Conservation (phyloP, 2,113 vertebrate genomes). For the Chloropsis cyanopogon region DNA sequence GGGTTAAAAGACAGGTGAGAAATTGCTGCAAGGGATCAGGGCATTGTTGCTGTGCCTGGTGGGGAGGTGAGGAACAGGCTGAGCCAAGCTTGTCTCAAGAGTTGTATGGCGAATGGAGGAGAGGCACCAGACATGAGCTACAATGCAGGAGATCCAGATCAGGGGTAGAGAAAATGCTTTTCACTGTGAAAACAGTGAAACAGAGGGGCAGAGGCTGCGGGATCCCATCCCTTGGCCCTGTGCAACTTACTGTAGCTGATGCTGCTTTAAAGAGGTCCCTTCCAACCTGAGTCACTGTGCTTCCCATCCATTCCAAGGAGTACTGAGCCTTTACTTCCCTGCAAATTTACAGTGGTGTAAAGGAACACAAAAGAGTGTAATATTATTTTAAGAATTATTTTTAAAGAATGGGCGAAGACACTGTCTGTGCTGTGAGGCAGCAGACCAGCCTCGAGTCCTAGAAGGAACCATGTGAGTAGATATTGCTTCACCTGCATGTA, state of each 20-base stretch:
- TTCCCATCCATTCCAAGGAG: not conserved
- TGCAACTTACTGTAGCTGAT: not conserved
- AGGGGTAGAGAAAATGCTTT: not conserved
- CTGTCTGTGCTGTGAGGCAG: not conserved
- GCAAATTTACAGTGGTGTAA: not conserved
- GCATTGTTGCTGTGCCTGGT: not conserved
- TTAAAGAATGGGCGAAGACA: not conserved
- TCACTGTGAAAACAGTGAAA: not conserved
- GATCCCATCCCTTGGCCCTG: not conserved
- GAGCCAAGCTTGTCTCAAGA: not conserved
- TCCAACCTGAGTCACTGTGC: not conserved
- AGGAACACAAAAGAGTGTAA: not conserved
- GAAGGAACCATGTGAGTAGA: not conserved
- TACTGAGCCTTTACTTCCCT: not conserved
- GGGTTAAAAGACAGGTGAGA: not conserved
- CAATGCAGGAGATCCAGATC: not conserved
- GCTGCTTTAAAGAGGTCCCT: not conserved
- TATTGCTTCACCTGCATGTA: not conserved
- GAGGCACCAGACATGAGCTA: fast-evolving
- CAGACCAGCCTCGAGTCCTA: not conserved
- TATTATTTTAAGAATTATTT: not conserved
- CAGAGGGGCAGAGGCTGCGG: not conserved
- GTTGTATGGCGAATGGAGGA: not conserved
- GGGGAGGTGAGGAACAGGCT: not conserved
- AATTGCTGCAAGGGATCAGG: not conserved